Base-by-base conservation (phyloP, 2,797 vertebrate species). In the Hoplostethus atlanticus region DNA sequence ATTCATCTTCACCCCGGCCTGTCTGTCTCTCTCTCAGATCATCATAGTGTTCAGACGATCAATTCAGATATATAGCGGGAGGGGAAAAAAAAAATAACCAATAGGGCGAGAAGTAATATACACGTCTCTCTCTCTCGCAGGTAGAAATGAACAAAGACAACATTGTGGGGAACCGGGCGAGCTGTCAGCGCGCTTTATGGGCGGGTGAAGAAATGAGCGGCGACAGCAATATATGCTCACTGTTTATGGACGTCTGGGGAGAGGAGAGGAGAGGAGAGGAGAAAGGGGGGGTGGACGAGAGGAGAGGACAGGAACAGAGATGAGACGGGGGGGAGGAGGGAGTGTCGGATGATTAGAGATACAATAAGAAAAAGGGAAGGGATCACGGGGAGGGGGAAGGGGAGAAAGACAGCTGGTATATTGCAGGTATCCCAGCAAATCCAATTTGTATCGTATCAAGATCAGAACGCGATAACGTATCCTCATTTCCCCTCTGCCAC, bases 401-500 rank as follows among this genome's bases (percentile, higher is more conserved):
- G 61, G 28, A 16, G 52, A 52, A 6, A 67, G 73, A 70, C 65
- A 63, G 68, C 64, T 52, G 79, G 62, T 46, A 9, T 71, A 71
- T 68, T 65, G 68, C 62, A 84, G 80, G 86, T 85, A 79, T 88
- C 75, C 73, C 21, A 21, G 73, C 76, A 76, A 91, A 91, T 78
- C 25, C 81, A 84, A 92, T 92, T 88, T 90, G 85, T 88, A 73
- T 76, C 48, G 54, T 75, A 87, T 87, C 80, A 72, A 84, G 82
- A 90, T 92, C 64, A 76, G 82, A 17, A 11, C 16, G 64, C 36
- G 87, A 92, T 91, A 90, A 83, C 15, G 68, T 80, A 73, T 84
- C 71, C 79, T 90, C 84, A 89, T 93, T 90, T 92, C 85, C 91
- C 68, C 74, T 78, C 69, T 80, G 84, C 61, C 77, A 82, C 66